Evolutionary conservation across 2,888 invertebrate species (phyloP), one percentile per base, ranked within the genome.

Genomic region (Furcula furcula): DNA sequence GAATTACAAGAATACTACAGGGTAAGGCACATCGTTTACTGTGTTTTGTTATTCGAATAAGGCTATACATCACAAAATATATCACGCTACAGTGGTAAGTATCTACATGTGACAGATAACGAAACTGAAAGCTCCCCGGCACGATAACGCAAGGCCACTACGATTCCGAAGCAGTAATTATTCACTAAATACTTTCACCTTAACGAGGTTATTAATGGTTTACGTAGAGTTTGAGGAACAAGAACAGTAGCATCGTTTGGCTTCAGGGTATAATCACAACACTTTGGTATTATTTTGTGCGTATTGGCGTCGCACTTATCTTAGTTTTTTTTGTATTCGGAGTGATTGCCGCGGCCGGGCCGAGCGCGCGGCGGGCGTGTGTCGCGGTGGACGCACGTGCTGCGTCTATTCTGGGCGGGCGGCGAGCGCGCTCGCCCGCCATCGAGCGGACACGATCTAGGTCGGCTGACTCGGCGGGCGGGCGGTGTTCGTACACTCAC

Each of bases 321-420:
- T 18, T 9, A 7, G 7, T 10, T 10, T 12, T n/a, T 14, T 26
- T 14, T 26, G 21, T 21, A 10, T 21, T 4, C 21, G 10, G 21
- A 21, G 21, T 9, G 26, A 12, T 12, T 7, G 14, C 11, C 14
- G 26, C 26, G 14, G 13, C 31, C 34, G 50, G 22, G 43, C 40
- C 46, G 43, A 40, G 48, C 46, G 55, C 47, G 44, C 40, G 53
- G 52, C 54, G 56, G 61, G 73, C 86, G 84, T 80, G 75, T 73
- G 78, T 62, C 81, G 75, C 70, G 72, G 56, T 56, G 65, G 80
- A 78, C 86, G 83, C 87, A 86, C 87, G 85, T 87, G 88, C 85
- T 84, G 76, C 81, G 80, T 86, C 87, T 88, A 88, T 88, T 87
- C 83, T 79, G 81, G 84, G 80, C 75, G 76, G 48, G 51, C 55